Evolutionary conservation across 2,797 vertebrate species (phyloP).

Genomic region (Tamandua tetradactyla): DNA sequence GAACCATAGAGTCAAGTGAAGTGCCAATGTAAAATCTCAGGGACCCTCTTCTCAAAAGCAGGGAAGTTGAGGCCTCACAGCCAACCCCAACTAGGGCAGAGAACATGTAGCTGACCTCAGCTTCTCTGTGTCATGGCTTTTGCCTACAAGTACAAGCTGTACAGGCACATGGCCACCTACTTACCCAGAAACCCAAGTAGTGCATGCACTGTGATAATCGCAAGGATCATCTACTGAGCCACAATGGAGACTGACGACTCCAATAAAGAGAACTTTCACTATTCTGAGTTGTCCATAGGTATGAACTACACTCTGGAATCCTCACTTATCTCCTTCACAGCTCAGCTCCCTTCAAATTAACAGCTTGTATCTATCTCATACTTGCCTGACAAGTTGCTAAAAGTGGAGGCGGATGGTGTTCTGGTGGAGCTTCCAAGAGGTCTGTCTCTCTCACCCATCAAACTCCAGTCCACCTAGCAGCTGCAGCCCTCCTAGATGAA

Average conservation of each 20-base stretch:
- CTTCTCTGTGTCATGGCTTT: conserved; percentile 97
- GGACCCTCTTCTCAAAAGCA: conserved; percentile 89
- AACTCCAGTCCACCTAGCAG: conserved; percentile 90
- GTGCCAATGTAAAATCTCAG: conserved; percentile 93
- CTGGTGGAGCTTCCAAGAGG: conserved; percentile 97
- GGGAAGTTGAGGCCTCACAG: conserved; percentile 94
- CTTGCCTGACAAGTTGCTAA: conserved; percentile 97
- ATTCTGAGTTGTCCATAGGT: conserved; percentile 96
- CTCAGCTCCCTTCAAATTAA: conserved; percentile 95
- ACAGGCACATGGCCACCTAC: conserved; percentile 98
- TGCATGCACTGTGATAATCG: conserved; percentile 98
- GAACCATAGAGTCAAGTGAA: conserved; percentile 85
- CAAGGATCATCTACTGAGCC: conserved; percentile 98
- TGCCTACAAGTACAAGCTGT: conserved; percentile 98
- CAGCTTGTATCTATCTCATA: conserved; percentile 99
- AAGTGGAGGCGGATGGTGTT: conserved; percentile 98
- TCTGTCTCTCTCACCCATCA: conserved; percentile 90
- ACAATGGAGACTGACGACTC: conserved; percentile 98
- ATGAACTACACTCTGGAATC: conserved; percentile 97
- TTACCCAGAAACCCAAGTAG: conserved; percentile 98
- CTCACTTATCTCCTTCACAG: conserved; percentile 90
- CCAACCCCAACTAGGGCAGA: conserved; percentile 91
- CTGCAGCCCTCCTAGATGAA: conserved; percentile 84
- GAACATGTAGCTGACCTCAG: conserved; percentile 96
- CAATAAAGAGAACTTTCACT: conserved; percentile 98